These are phyloP conservation scores for Struthio camelus DNA, from an alignment of 2,113 vertebrate species.

Conservation along the genomic window DNA sequence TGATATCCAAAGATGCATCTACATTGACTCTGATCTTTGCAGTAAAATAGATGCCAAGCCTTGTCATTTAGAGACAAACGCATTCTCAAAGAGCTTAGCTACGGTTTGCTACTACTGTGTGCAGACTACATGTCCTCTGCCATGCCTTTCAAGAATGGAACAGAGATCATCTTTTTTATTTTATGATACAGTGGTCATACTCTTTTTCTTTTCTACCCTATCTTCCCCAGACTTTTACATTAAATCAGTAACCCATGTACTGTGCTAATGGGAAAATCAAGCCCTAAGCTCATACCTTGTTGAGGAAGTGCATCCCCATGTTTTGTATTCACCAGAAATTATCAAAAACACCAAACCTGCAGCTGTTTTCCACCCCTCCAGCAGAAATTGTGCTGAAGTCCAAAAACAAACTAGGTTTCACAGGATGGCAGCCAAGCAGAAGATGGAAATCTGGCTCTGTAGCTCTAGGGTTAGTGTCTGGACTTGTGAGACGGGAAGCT, in stretches of 20 bases:
- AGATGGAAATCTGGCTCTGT: neutral
- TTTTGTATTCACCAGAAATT: neutral
- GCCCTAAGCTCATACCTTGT: neutral
- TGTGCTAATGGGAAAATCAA: neutral
- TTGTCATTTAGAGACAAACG: neutral
- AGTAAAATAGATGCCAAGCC: neutral
- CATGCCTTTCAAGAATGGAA: neutral
- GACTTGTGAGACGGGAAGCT: neutral
- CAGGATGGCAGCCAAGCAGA: neutral
- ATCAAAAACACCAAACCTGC: neutral
- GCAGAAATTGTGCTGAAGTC: neutral
- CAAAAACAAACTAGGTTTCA: neutral
- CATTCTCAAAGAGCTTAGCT: neutral
- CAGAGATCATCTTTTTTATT: neutral
- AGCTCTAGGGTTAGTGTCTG: rapidly evolving
- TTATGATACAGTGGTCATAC: neutral
- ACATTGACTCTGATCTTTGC: neutral
- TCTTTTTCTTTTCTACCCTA: neutral
- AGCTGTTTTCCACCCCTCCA: neutral
- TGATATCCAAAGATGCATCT: neutral
- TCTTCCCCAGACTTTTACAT: neutral
- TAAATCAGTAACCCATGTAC: neutral
- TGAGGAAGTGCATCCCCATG: neutral
- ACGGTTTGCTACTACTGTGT: neutral
- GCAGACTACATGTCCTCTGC: neutral